Evolutionary conservation across 2,797 vertebrate genomes (phyloP).

Genomic region (Myotis findleyi): DNA sequence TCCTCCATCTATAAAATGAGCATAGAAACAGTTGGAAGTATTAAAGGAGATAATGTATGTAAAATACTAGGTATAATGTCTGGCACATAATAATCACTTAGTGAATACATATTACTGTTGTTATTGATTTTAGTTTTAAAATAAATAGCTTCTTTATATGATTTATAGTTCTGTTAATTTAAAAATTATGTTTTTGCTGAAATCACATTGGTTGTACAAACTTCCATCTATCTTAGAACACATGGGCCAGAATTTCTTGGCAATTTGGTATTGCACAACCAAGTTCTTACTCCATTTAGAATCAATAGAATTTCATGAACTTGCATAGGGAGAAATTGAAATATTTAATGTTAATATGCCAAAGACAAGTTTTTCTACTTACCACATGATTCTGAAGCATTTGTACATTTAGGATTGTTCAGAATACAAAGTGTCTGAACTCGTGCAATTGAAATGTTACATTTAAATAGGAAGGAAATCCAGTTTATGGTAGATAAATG

Average conservation of each 20-base stretch:
- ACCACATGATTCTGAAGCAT: constrained; percentile 40
- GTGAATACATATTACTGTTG: neutral
- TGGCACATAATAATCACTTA: neutral
- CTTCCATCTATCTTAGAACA: constrained; percentile 5
- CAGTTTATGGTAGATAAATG: neutral
- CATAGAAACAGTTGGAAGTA: neutral
- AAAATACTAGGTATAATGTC: neutral
- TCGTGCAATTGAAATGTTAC: neutral
- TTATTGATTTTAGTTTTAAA: constrained; percentile 47
- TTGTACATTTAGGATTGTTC: neutral
- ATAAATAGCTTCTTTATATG: neutral
- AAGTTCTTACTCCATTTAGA: constrained; percentile 49
- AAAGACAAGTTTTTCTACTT: neutral
- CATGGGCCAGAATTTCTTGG: neutral
- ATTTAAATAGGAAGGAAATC: constrained; percentile 43
- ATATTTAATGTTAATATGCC: neutral
- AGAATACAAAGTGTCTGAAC: neutral
- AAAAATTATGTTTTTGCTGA: constrained; percentile 20
- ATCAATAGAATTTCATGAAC: constrained; percentile 14
- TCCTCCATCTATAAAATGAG: neutral
- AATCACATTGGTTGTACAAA: neutral
- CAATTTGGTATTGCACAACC: neutral
- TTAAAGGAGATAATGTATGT: neutral
- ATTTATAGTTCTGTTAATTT: neutral
- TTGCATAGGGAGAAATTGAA: constrained; percentile 10